These are phyloP conservation scores for Anthopleura xanthogrammica DNA, from an alignment of 92 coral and sea anemone genomes.

Conservation along the genomic window DNA sequence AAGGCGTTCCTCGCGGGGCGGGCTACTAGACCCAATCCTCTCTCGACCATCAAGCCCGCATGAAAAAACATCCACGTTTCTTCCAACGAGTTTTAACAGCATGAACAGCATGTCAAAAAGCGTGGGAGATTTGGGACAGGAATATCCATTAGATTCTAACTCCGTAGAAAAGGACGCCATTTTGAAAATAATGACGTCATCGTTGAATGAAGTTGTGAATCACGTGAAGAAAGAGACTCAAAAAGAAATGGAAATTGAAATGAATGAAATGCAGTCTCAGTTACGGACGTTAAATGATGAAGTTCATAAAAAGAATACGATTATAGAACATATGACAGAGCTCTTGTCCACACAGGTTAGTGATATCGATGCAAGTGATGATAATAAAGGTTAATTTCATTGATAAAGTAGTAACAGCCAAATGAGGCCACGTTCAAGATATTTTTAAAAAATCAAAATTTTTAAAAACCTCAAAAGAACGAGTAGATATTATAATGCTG, in stretches of 20 bases:
- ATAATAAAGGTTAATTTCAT: not conserved
- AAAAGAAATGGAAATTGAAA: constrained; percentile 2
- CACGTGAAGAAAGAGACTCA: constrained; percentile 14
- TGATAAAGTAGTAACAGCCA: no score
- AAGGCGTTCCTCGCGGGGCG: constrained; percentile 29
- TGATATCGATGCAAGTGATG: no score
- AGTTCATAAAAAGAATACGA: constrained; percentile 2
- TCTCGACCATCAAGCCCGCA: not conserved
- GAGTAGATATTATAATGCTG: no score
- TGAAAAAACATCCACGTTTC: not conserved
- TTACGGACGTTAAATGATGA: constrained; percentile 13
- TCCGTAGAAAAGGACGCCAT: constrained; percentile 21
- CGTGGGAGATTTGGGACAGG: not conserved
- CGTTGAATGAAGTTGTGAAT: constrained; percentile 25
- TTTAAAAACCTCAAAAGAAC: not conserved
- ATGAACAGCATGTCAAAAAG: not conserved
- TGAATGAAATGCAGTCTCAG: not conserved
- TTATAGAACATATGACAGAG: constrained; percentile 22
- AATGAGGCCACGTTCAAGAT: no score
- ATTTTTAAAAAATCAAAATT: no score
- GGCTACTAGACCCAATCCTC: constrained; percentile 22
- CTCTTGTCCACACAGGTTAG: constrained; percentile 31
- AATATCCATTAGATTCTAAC: not conserved
- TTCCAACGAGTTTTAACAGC: not conserved
- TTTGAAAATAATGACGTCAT: constrained; percentile 31